A percentile compares a stretch with the other conserved stretches of the same genome.
phyloP scores from a whole-genome alignment of 2,113 vertebrate genomes.

The Pagrus major region DNA sequence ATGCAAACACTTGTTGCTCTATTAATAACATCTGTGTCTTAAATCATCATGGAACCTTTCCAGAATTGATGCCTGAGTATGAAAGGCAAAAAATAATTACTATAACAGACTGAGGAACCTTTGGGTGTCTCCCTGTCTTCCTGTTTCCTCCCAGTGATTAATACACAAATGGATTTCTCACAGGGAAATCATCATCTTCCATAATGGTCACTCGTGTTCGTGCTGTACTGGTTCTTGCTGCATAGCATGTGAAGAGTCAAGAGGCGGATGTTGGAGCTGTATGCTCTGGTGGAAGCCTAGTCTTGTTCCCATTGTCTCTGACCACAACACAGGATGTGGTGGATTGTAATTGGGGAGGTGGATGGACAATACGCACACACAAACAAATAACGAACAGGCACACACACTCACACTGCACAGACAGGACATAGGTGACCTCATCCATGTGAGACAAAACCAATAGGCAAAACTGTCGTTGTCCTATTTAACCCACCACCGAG shows the following conservation, averaged over 20 bases:
- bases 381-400: conserved; percentile 52
- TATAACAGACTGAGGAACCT: conserved; percentile 21
- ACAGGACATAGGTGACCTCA: conserved; percentile 72
- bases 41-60: conserved; percentile 22
- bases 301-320: conserved; percentile 63
- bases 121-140: conserved; percentile 16
- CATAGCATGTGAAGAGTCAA: conserved; percentile 54
- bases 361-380: conserved; percentile 24
- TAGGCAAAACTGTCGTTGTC: conserved; percentile 68
- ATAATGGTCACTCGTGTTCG: neutral
- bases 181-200: conserved; percentile 23
- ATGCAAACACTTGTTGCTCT: neutral
- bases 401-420: conserved; percentile 11
- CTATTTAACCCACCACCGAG: conserved; percentile 55
- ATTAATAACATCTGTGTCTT: conserved; percentile 14
- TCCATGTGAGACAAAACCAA: conserved; percentile 75
- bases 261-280: conserved; percentile 70
- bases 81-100: conserved; percentile 14
- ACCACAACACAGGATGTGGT: conserved; percentile 82
- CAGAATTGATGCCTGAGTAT: conserved; percentile 1
- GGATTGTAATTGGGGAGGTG: conserved; percentile 65
- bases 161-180: conserved; percentile 44
- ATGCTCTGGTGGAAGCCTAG: conserved; percentile 56
- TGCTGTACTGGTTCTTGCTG: conserved; percentile 24
- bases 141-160: conserved; percentile 15